Percentiles rank a stretch among this genome's conserved stretches.
phyloP scores from a whole-genome alignment of 2,113 vertebrate species.

The Heptranchias perlo region DNA sequence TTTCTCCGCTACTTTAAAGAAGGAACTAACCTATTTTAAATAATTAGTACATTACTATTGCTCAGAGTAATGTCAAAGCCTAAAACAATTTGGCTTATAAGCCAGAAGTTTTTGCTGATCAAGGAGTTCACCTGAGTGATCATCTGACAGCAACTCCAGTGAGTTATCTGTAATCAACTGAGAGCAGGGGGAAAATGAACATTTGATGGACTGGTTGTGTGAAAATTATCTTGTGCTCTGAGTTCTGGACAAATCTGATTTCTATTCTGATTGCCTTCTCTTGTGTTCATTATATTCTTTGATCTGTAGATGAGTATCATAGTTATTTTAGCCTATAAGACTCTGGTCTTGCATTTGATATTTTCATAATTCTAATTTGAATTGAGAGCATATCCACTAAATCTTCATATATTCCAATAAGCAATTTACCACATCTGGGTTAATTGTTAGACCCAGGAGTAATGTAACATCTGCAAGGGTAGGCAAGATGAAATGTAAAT shows the following conservation, averaged over 20 bases:
- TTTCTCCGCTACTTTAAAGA: neutral
- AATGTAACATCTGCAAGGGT: neutral
- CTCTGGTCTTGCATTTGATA: neutral
- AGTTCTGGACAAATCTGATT: constrained; percentile 8
- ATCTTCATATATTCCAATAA: neutral
- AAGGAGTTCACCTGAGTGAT: constrained; percentile 20
- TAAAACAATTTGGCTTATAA: neutral
- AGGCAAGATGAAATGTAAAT: constrained; percentile 3
- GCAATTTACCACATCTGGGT: constrained; percentile 11
- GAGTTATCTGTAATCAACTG: constrained; percentile 4
- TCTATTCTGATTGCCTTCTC: neutral
- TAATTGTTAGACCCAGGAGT: neutral
- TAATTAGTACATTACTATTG: neutral
- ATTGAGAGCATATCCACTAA: constrained; percentile 15
- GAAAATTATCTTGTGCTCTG: constrained; percentile 4
- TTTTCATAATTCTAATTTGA: neutral
- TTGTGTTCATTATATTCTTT: constrained; percentile 7
- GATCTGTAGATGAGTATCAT: neutral
- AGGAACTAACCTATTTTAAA: neutral
- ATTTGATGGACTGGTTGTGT: constrained; percentile 28
- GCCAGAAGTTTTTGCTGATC: constrained; percentile 1
- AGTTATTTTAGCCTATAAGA: neutral
- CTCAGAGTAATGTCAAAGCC: neutral
- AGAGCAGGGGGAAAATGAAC: constrained; percentile 11
- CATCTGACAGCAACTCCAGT: constrained; percentile 2